Conservation (phyloP, 2,888 invertebrate species). For the Odontothrips loti region DNA sequence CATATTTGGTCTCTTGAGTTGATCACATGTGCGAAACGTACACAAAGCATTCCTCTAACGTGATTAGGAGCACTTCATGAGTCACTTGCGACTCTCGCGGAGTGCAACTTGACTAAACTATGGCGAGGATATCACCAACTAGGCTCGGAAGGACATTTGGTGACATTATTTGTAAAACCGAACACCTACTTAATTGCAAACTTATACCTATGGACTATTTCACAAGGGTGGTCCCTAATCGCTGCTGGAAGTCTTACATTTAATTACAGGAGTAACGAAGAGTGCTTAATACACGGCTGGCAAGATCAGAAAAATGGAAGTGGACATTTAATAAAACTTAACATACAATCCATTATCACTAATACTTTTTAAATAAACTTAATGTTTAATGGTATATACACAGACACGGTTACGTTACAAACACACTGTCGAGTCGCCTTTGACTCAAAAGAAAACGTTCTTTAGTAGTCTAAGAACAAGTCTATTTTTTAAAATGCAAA, state of each 20-base stretch:
- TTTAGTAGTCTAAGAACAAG: too few species aligned
- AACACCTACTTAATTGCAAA: too few species aligned
- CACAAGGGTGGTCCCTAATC: neutral
- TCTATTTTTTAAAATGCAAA: neutral
- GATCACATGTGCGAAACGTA: neutral
- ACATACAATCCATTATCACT: neutral
- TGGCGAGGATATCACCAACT: neutral
- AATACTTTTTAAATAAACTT: neutral
- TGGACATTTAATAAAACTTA: neutral
- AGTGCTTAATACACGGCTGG: neutral
- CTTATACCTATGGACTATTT: neutral
- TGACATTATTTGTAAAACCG: too few species aligned
- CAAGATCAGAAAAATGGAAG: neutral
- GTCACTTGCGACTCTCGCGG: neutral
- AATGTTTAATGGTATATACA: neutral
- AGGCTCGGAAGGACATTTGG: too few species aligned
- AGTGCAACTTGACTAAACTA: constrained; percentile 7
- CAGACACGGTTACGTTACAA: neutral
- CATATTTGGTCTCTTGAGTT: constrained; percentile 25
- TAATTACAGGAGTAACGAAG: neutral
- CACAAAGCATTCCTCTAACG: neutral
- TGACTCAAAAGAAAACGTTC: too few species aligned
- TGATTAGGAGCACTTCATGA: neutral
- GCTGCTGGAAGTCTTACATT: too few species aligned
- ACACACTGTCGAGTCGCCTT: too few species aligned